Conservation (phyloP, 1,140 invertebrate species). For the Nymphalis io region DNA sequence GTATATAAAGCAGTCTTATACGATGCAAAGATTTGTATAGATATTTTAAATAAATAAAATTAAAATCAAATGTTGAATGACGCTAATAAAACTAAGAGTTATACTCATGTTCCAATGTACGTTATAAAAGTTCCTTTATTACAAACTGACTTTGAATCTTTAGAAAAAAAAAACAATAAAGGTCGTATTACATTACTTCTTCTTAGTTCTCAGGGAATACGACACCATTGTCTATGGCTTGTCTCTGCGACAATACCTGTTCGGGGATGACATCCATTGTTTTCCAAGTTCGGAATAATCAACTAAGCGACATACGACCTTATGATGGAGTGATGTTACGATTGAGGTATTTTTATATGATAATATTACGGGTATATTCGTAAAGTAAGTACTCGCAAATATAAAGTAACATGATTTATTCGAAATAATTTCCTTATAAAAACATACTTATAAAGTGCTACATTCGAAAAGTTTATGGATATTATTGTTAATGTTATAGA, state of each 20-base stretch:
- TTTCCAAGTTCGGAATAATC: conserved; percentile 28
- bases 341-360: conserved; percentile 12
- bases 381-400: too few species aligned
- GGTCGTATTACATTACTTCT: conserved; percentile 36
- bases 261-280: conserved; percentile 37
- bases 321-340: background rate
- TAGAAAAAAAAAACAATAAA: conserved; percentile 34
- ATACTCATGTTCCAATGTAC: background rate
- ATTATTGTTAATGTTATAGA: too few species aligned
- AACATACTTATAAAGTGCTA: too few species aligned
- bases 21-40: too few species aligned
- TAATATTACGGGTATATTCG: background rate
- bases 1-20: too few species aligned
- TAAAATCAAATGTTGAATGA: too few species aligned
- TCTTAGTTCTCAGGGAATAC: conserved; percentile 26
- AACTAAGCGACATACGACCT: conserved; percentile 28
- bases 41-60: too few species aligned
- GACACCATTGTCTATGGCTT: conserved; percentile 35
- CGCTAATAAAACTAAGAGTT: background rate
- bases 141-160: background rate
- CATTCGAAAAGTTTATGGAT: too few species aligned
- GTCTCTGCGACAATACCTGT: conserved; percentile 34
- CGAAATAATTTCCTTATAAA: too few species aligned
- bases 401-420: too few species aligned
- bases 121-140: background rate